phyloP scores from a whole-genome alignment of 2,888 invertebrate genomes.

The Tetranychus truncatus region DNA sequence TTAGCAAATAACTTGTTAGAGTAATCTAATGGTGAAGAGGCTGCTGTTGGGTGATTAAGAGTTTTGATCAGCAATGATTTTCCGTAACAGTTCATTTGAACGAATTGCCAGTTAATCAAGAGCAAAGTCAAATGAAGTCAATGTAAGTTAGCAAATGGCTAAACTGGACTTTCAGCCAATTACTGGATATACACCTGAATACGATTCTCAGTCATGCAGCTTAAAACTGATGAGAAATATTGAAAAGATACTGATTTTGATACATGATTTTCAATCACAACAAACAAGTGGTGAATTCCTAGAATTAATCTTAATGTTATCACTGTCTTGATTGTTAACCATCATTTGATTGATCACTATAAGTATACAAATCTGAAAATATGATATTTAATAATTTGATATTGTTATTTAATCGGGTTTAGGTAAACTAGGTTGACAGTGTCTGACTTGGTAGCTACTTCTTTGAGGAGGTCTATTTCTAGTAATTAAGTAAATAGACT shows the following conservation, averaged over 20 bases:
- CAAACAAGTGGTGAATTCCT: neutral
- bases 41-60: neutral
- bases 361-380: constrained; percentile 13
- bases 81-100: neutral
- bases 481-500: neutral
- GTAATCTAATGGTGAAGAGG: neutral
- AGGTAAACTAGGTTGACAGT: no score
- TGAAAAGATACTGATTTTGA: no score
- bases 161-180: no score
- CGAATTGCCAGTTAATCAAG: neutral
- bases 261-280: neutral
- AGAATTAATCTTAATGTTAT: neutral
- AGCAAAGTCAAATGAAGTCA: neutral
- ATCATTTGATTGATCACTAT: neutral
- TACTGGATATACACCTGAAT: no score
- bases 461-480: constrained; percentile 6
- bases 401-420: neutral
- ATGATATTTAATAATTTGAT: constrained; percentile 11
- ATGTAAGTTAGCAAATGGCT: neutral
- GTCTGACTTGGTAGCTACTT: no score
- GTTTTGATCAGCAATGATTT: neutral
- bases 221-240: no score
- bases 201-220: no score
- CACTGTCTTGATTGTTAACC: neutral
- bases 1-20: neutral